phyloP scores from a whole-genome alignment of 1,140 invertebrate genomes.

The Atta colombica region DNA sequence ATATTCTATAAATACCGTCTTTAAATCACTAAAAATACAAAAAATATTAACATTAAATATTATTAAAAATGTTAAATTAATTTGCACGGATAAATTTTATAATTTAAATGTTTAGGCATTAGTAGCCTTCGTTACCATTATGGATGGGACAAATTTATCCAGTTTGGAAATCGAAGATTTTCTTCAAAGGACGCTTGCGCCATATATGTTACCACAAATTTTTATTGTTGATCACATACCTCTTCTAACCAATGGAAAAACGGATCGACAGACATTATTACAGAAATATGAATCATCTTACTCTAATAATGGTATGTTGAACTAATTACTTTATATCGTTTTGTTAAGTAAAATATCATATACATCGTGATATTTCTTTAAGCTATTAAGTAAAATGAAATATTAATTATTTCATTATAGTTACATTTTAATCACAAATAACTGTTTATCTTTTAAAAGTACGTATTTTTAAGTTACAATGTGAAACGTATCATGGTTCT shows the following conservation, averaged over 20 bases:
- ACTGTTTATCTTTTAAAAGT: conserved; percentile 8
- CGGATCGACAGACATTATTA: conserved; percentile 92
- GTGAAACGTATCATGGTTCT: not conserved
- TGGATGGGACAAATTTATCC: conserved; percentile 86
- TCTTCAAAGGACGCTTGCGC: conserved; percentile 89
- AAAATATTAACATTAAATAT: not conserved
- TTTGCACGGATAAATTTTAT: not conserved
- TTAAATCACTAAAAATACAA: not conserved
- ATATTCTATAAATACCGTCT: not conserved
- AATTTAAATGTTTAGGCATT: conserved; percentile 87
- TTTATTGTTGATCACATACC: conserved; percentile 91
- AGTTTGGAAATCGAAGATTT: conserved; percentile 89
- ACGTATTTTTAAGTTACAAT: not conserved
- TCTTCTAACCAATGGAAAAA: conserved; percentile 94
- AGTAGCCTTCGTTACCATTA: conserved; percentile 90
- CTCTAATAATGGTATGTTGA: conserved; percentile 84
- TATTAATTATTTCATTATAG: not conserved
- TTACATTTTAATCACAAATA: not conserved
- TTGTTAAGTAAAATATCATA: not conserved
- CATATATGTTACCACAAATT: conserved; percentile 93
- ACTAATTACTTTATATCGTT: not conserved
- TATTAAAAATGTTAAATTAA: conserved; percentile 3
- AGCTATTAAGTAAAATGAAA: not conserved
- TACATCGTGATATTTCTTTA: not conserved
- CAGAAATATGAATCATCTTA: conserved; percentile 91